phyloP scores from a whole-genome alignment of 2,113 vertebrate genomes.

The Dascyllus trimaculatus region DNA sequence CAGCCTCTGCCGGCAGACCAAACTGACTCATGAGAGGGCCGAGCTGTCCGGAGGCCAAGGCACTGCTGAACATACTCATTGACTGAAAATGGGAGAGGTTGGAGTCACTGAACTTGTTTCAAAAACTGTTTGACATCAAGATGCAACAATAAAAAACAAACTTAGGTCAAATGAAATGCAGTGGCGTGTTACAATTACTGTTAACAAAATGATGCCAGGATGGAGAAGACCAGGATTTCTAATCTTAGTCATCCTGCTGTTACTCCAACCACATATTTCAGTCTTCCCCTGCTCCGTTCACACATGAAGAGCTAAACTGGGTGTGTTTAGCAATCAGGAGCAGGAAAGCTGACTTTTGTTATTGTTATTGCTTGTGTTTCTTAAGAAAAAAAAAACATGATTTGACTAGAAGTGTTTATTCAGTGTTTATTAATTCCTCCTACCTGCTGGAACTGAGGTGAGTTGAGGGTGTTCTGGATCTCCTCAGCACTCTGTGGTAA shows the following conservation, averaged over 20 bases:
- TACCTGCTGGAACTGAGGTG: conserved; percentile 99
- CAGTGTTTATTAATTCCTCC: background rate
- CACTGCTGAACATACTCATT: conserved; percentile 98
- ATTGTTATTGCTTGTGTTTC: no score
- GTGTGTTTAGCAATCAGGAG: no score
- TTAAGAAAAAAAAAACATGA: background rate
- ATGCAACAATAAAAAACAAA: background rate
- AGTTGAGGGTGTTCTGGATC: conserved; percentile 96
- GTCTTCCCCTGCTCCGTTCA: no score
- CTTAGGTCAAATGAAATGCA: no score
- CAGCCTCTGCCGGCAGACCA: conserved; percentile 93
- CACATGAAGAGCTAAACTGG: no score
- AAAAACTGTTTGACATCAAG: background rate
- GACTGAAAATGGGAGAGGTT: conserved; percentile 81
- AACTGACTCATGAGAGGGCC: conserved; percentile 98
- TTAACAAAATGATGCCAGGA: no score
- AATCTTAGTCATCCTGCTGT: no score
- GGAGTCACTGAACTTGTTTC: background rate
- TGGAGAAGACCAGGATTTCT: no score
- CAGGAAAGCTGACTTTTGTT: no score
- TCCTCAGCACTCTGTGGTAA: conserved; percentile 93
- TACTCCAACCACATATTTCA: no score
- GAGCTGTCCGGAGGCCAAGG: conserved; percentile 95
- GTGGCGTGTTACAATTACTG: no score
- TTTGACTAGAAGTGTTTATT: background rate